phyloP scores from a whole-genome alignment of 2,113 vertebrate species.

The Gnathonemus longibarbis region DNA sequence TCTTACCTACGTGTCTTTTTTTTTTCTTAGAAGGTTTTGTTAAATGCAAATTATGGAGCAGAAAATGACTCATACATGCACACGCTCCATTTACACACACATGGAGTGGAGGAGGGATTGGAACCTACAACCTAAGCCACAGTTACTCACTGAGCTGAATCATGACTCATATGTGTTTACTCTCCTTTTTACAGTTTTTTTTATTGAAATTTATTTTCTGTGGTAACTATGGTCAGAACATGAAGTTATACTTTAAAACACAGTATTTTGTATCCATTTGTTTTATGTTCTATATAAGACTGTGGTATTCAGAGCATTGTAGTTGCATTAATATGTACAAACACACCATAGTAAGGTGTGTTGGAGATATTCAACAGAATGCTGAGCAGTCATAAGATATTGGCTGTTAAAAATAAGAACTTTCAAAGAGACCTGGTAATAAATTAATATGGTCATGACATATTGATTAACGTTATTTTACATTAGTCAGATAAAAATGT shows the following conservation, averaged over 20 bases:
- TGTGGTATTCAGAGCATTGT: neutral
- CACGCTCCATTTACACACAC: neutral
- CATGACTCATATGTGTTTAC: neutral
- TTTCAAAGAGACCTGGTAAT: neutral
- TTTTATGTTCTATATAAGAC: neutral
- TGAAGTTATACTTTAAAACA: neutral
- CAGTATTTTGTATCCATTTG: neutral
- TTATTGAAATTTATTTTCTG: neutral
- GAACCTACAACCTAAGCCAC: neutral
- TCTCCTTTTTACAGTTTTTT: neutral
- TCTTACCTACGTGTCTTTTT: neutral
- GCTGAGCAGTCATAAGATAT: neutral
- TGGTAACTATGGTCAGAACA: neutral
- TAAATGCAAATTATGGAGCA: neutral
- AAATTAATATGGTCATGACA: neutral
- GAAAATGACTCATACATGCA: neutral
- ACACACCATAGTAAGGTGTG: neutral
- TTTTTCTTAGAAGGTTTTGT: neutral
- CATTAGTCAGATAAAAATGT: neutral
- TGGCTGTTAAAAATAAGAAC: neutral
- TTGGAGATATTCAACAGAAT: neutral
- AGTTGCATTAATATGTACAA: neutral
- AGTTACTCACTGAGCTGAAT: neutral
- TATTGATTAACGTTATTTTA: neutral
- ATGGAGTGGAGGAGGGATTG: neutral